phyloP scores from a whole-genome alignment of 2,797 vertebrate genomes.

The Merluccius polli region DNA sequence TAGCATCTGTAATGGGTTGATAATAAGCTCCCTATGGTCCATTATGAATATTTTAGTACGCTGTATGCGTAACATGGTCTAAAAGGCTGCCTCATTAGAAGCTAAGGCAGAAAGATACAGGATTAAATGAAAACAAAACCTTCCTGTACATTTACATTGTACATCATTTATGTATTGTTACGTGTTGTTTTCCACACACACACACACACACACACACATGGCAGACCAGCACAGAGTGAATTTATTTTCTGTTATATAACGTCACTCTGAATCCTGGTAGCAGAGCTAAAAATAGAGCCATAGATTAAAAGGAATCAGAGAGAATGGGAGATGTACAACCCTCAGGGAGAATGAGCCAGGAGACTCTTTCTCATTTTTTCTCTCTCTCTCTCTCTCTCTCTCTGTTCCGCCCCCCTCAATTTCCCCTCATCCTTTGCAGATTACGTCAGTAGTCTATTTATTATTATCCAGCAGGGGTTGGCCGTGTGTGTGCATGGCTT shows the following conservation, averaged over 20 bases:
- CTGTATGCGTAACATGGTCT: slow-evolving; percentile 23
- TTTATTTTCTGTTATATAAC: slow-evolving; percentile 64
- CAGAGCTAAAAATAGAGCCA: slow-evolving; percentile 68
- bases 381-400: slow-evolving; percentile 17
- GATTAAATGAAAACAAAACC: background rate
- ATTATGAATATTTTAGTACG: slow-evolving; percentile 35
- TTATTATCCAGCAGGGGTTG: background rate
- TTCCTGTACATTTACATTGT: background rate
- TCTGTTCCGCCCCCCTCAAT: background rate
- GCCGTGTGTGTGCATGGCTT: slow-evolving; percentile 1
- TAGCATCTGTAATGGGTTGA: slow-evolving; percentile 30
- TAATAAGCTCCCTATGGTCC: slow-evolving; percentile 34
- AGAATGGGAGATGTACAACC: slow-evolving; percentile 50
- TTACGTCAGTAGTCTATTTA: slow-evolving; percentile 1
- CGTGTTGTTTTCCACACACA: background rate
- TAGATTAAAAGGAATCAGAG: slow-evolving; percentile 69
- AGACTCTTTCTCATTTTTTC: slow-evolving; percentile 14
- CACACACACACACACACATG: background rate
- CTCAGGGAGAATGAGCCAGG: slow-evolving; percentile 51
- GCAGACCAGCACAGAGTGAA: slow-evolving; percentile 34
- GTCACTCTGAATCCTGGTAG: slow-evolving; percentile 56
- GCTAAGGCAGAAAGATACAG: background rate
- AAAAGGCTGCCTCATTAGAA: slow-evolving; percentile 27
- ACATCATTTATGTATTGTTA: slow-evolving; percentile 2
- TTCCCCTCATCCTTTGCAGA: background rate